Evolutionary conservation across 2,888 invertebrate genomes (phyloP), one percentile per base, ranked within the genome.

Genomic region (Ornithoptera priamus): DNA sequence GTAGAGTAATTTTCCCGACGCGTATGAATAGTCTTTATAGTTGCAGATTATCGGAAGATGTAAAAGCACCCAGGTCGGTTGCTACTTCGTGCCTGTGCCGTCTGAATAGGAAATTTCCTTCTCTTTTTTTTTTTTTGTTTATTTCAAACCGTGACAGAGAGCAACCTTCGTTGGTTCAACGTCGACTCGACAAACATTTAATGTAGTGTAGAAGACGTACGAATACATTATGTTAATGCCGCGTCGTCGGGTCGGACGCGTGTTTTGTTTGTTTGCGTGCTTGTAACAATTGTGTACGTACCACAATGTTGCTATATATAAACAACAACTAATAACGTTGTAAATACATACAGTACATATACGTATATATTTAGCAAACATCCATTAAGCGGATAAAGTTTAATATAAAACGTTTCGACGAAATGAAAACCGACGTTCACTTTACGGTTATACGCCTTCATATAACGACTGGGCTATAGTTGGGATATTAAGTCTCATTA

Each of bases 141-240:
- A 68, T 68, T 71, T 67, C 71, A 67, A 74, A 72, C 77, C 77
- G 74, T 77, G 78, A 78, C 79, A 78, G 73, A 72, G 71, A 72
- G 71, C 75, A 75, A 74, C 77, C 77, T 76, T 78, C 76, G 76
- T 75, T 71, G 76, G 76, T 77, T 76, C 72, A 50, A 76, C 78
- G 75, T 74, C 75, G 75, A 73, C 77, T 76, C 78, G 81, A 78
- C 79, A 81, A 80, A 81, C 80, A 73, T 76, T 74, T 74, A 71
- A 73, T 78, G 75, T 75, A 74, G 68, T 66, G 68, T 63, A 70
- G 66, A 42, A 75, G 74, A 76, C 76, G 72, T 68, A 77, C 76
- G 77, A 79, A 81, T 81, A 76, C 77, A 78, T 80, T 85, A 82
- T 80, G 81, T 75, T 82, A 84, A 84, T 82, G 79, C 76, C 12